Evolutionary conservation across 2,113 vertebrate species (phyloP).

Genomic region (Ia io): DNA sequence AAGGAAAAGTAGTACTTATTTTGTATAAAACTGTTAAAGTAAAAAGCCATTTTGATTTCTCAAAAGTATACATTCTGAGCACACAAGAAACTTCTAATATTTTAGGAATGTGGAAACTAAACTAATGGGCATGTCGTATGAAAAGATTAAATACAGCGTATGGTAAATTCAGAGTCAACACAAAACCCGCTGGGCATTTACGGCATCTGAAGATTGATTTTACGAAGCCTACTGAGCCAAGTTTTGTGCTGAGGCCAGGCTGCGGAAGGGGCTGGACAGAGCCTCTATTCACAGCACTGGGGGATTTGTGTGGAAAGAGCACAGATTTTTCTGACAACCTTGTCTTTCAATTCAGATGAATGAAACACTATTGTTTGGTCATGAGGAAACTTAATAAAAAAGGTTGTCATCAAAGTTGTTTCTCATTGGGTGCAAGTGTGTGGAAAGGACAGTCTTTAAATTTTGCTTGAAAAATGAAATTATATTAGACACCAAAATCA

Average conservation of each 20-base stretch:
- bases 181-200: constrained; percentile 38
- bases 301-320: constrained; percentile 55
- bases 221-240: constrained; percentile 50
- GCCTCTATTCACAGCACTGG: constrained; percentile 34
- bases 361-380: constrained; percentile 61
- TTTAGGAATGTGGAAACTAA: constrained; percentile 48
- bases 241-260: constrained; percentile 31
- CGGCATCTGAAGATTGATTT: constrained; percentile 55
- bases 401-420: constrained; percentile 56
- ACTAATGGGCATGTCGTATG: background rate
- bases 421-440: constrained; percentile 40
- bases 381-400: constrained; percentile 64
- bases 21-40: background rate
- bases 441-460: constrained; percentile 59
- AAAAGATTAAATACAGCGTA: constrained; percentile 35
- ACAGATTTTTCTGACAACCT: constrained; percentile 73
- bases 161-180: constrained; percentile 53
- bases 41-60: constrained; percentile 42
- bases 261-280: constrained; percentile 41
- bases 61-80: background rate
- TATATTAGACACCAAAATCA: constrained; percentile 52
- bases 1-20: constrained; percentile 25
- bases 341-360: constrained; percentile 70
- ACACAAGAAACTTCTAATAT: constrained; percentile 3
- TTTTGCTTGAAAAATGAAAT: constrained; percentile 70